A percentile compares a stretch with the other conserved stretches of the same genome.
These are phyloP conservation scores for Palythoa grandiflora DNA, from an alignment of 92 coral and sea anemone genomes.

Conservation along the genomic window DNA sequence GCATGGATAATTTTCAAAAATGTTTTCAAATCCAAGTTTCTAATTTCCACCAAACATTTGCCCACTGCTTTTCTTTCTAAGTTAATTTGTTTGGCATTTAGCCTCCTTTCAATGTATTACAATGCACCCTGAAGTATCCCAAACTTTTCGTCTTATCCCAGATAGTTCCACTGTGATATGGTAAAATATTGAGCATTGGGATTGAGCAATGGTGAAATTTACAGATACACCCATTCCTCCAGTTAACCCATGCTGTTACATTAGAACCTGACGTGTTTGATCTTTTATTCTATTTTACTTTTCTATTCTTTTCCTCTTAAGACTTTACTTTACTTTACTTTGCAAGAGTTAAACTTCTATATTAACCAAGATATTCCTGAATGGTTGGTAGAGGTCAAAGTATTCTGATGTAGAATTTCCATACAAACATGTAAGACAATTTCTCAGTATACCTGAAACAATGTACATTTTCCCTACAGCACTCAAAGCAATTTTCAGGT, in stretches of 20 bases:
- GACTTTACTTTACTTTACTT: slow-evolving; percentile 5
- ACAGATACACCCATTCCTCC: background rate
- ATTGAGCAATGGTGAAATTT: background rate
- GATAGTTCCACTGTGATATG: background rate
- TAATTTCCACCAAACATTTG: background rate
- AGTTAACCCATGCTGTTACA: background rate
- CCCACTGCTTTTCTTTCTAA: background rate
- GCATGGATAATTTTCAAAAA: background rate
- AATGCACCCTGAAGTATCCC: background rate
- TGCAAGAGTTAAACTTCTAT: background rate
- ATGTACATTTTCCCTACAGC: background rate
- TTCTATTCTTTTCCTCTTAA: slow-evolving; percentile 3
- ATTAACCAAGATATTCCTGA: slow-evolving; percentile 8
- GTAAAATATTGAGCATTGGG: background rate
- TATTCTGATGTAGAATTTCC: background rate
- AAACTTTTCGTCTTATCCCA: background rate
- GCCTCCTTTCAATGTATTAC: background rate
- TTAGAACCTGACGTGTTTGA: slow-evolving; percentile 1
- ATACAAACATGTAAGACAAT: slow-evolving; percentile 6
- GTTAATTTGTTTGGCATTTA: background rate
- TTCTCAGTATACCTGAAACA: background rate
- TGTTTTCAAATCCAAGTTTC: background rate
- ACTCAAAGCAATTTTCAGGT: slow-evolving; percentile 3
- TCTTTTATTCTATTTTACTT: background rate
- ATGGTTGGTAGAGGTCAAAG: background rate